A percentile compares a stretch with the other conserved stretches of the same genome.
Conservation (phyloP, 1,140 invertebrate species). For the Aphelenchoides avenae region DNA sequence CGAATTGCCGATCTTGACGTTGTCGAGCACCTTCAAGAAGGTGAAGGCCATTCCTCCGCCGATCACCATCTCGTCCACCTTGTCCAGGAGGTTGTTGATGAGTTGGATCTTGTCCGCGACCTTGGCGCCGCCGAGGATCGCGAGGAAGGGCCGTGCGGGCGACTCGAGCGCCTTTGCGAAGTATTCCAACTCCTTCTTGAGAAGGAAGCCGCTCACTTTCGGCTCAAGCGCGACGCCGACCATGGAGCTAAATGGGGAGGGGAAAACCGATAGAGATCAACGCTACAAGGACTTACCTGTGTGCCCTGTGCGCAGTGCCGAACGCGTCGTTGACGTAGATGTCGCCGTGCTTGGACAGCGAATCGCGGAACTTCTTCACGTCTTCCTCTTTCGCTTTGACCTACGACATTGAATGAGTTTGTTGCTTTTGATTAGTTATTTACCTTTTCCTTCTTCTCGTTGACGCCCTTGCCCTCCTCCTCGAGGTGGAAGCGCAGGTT, state of each 20-base stretch:
- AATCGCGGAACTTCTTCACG: conserved; percentile 79
- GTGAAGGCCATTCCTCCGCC: conserved; percentile 99
- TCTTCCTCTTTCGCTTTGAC: conserved; percentile 75
- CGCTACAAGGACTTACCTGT: conserved; percentile 71
- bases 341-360: conserved; percentile 89
- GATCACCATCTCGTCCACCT: conserved; percentile 99
- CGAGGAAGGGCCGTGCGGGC: conserved; percentile 88
- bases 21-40: conserved; percentile 86
- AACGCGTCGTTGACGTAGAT: conserved; percentile 99
- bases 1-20: conserved; percentile 74
- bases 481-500: conserved; percentile 94
- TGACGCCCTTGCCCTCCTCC: conserved; percentile 96
- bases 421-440: too few species aligned
- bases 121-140: conserved; percentile 96
- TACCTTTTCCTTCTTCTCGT: conserved; percentile 79
- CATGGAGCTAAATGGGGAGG: conserved; percentile 67
- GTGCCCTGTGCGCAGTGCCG: conserved; percentile 95
- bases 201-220: conserved; percentile 85
- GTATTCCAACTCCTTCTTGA: conserved; percentile 95
- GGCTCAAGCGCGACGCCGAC: conserved; percentile 73
- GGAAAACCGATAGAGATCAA: too few species aligned
- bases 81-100: conserved; percentile 95
- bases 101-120: conserved; percentile 97
- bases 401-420: conserved; percentile 59
- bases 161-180: conserved; percentile 96